Conservation (phyloP, 2,888 invertebrate species). For the Cryptops parisi region DNA sequence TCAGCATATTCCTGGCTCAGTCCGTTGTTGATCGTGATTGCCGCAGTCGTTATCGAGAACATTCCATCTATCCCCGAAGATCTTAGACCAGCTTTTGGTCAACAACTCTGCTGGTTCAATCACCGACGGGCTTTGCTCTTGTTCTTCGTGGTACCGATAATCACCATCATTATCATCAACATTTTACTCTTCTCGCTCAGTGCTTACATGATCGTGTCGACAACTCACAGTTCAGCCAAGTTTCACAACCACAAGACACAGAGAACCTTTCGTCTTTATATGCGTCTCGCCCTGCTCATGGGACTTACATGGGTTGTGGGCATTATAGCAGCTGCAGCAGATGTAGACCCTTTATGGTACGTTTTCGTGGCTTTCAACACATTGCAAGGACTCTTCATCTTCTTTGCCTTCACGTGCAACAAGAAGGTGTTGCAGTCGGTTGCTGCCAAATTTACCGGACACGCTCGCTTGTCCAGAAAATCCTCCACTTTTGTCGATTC, state of each 20-base stretch:
- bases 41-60: constrained; percentile 31
- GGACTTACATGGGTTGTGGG: constrained; percentile 38
- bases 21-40: constrained; percentile 31
- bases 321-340: constrained; percentile 33
- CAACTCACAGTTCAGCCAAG: constrained; percentile 27
- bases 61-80: constrained; percentile 12
- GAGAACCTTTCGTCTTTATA: constrained; percentile 33
- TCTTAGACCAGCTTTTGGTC: constrained; percentile 36
- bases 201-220: constrained; percentile 33
- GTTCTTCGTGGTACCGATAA: constrained; percentile 38
- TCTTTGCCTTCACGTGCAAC: constrained; percentile 37
- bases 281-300: constrained; percentile 36
- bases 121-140: constrained; percentile 35
- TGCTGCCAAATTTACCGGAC: background rate
- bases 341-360: constrained; percentile 33
- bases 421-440: constrained; percentile 28
- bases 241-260: constrained; percentile 25
- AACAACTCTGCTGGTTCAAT: constrained; percentile 38
- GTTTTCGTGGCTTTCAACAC: constrained; percentile 36
- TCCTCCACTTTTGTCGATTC: constrained; percentile 4
- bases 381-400: constrained; percentile 38
- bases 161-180: constrained; percentile 33
- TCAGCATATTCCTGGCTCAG: constrained; percentile 35
- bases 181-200: constrained; percentile 33
- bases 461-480: background rate